Conservation (phyloP, 2,888 invertebrate genomes). For the Dexiosoma caninum region DNA sequence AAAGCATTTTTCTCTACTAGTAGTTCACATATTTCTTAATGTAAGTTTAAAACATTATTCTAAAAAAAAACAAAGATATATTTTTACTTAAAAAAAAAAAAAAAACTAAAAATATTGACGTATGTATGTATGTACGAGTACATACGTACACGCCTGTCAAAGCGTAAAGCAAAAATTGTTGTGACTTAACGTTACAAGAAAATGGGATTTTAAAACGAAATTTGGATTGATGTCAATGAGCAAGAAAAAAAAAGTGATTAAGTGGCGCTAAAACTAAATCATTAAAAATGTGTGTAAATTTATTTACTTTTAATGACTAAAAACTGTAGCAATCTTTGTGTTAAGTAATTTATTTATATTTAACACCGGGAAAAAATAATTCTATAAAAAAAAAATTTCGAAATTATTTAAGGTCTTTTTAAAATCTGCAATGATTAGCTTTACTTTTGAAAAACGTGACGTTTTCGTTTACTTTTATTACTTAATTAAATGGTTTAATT, state of each 20-base stretch:
- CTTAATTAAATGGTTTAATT: conserved; percentile 16
- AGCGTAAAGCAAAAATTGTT: neutral
- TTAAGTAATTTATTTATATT: no score
- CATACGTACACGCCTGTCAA: neutral
- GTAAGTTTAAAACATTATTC: neutral
- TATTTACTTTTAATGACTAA: no score
- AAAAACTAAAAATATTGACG: conserved; percentile 19
- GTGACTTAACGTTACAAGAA: neutral
- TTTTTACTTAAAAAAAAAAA: neutral
- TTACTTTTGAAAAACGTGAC: neutral
- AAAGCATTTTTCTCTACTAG: neutral
- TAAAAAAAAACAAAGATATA: neutral
- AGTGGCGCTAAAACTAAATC: conserved; percentile 42
- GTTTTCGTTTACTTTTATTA: neutral
- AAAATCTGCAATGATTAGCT: no score
- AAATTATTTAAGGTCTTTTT: no score
- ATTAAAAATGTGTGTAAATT: no score
- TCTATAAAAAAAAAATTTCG: no score
- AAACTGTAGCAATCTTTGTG: no score
- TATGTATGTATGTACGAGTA: no score
- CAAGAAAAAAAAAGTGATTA: neutral
- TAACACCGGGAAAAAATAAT: no score
- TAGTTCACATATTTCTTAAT: conserved; percentile 21
- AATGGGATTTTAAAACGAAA: conserved; percentile 3
- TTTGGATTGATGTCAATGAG: neutral